Base-by-base conservation (phyloP, 2,888 invertebrate species). In the Heliothis peltigera region DNA sequence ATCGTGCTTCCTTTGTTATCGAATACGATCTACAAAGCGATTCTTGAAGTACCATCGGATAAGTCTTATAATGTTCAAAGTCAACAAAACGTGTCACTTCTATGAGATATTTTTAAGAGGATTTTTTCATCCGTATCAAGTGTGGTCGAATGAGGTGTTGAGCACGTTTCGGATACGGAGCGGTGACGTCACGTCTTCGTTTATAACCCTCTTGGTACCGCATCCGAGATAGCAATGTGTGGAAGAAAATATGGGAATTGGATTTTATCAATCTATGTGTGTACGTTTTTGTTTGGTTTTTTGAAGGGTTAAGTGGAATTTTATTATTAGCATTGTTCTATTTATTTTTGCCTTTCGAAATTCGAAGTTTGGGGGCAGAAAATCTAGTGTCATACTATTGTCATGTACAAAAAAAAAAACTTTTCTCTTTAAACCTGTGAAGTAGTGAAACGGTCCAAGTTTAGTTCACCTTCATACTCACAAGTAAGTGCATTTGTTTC, bases 141-240 rank as follows among this genome's bases (percentile, higher is more conserved):
- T 71, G 55, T 58, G 64, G 53, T 60, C 57, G 70, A 73, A 76
- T 53, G 76, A 82, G 75, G 70, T 79, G 72, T 81, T 63, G 66
- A 69, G 69, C 77, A 81, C 77, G 79, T 82, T 68, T 70, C 63
- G 63, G 74, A 70, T 79, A 69, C 64, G 42, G 18, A 7, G 64
- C 62, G 43, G 67, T 70, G 77, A 72, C 68, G 70, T 76, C 83
- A 82, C 81, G 82, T 78, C 67, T 55, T 49, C 61, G 43, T 78
- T 78, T 82, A 82, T 66, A 66, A 53, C 75, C 61, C 78, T 70
- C 73, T 58, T 61, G 78, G 54, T 74, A 43, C 56, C 59, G 49
- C 63, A 57, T 68, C 59, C 57, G 60, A 64, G 74, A 77, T 71
- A 70, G 56, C 57, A 46, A 55, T 47, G 46, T 62, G 39, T 21